phyloP scores from a whole-genome alignment of 2,888 invertebrate species.

The Pomacea canaliculata region DNA sequence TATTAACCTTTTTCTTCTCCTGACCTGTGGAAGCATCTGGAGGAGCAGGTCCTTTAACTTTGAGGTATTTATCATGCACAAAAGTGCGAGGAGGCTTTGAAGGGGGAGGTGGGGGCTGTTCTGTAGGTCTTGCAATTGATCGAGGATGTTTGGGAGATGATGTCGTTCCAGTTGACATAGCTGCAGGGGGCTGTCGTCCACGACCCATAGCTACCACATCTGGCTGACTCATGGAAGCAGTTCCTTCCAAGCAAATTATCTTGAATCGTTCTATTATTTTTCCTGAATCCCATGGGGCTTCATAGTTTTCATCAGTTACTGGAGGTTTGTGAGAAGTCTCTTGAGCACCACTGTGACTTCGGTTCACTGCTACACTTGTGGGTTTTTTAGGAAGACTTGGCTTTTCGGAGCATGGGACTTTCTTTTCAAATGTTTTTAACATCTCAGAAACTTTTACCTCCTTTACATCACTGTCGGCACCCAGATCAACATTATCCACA shows the following conservation, averaged over 20 bases:
- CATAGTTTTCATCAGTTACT: slow-evolving; percentile 7
- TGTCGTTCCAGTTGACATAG: background rate
- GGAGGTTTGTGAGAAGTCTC: background rate
- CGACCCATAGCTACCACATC: background rate
- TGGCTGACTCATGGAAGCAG: background rate
- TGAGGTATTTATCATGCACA: slow-evolving; percentile 58
- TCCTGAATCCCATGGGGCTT: slow-evolving; percentile 15
- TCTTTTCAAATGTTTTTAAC: slow-evolving; percentile 47
- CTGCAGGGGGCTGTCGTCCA: background rate
- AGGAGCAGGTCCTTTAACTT: slow-evolving; percentile 40
- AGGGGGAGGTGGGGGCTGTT: slow-evolving; percentile 36
- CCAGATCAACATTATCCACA: slow-evolving; percentile 13
- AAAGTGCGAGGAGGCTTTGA: slow-evolving; percentile 55
- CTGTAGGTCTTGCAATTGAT: slow-evolving; percentile 2
- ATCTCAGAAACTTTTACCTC: slow-evolving; percentile 43
- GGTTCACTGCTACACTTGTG: slow-evolving; percentile 6
- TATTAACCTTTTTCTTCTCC: background rate
- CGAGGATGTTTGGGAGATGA: background rate
- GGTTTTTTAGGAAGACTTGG: slow-evolving; percentile 29
- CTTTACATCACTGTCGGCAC: background rate
- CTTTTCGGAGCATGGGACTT: slow-evolving; percentile 4
- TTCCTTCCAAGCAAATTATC: background rate
- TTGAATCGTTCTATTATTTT: slow-evolving; percentile 9
- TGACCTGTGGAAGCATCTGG: background rate
- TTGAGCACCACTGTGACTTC: background rate